Evolutionary conservation across 2,888 invertebrate genomes (phyloP).

Genomic region (Sicus ferrugineus): DNA sequence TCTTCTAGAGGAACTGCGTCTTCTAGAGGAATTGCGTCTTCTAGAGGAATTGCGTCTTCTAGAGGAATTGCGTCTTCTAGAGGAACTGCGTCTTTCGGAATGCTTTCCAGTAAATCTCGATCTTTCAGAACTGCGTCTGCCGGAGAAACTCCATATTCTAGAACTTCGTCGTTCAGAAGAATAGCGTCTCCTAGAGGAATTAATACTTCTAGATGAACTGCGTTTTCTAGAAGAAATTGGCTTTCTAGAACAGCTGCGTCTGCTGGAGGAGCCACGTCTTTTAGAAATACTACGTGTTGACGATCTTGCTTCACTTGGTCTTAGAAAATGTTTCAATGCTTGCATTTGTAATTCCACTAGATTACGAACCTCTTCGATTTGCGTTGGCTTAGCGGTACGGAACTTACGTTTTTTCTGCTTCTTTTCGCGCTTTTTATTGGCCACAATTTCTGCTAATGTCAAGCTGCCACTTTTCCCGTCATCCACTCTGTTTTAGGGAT

Average conservation of each 20-base stretch:
- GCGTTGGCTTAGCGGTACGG: conserved; percentile 57
- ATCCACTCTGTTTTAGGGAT: conserved; percentile 9
- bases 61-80: neutral
- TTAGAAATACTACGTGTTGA: neutral
- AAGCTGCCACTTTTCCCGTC: conserved; percentile 40
- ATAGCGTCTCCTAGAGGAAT: too few species aligned
- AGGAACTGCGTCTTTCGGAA: neutral
- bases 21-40: neutral
- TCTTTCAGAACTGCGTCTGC: neutral
- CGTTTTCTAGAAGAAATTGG: neutral
- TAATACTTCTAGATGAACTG: conserved; percentile 6
- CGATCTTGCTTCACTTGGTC: conserved; percentile 23
- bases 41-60: neutral
- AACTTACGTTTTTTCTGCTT: conserved; percentile 53
- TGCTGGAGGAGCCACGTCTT: neutral
- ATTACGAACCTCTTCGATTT: conserved; percentile 57
- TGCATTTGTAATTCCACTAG: conserved; percentile 61
- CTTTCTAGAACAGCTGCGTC: neutral
- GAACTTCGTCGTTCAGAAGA: too few species aligned
- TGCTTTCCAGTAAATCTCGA: neutral
- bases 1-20: neutral
- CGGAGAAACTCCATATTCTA: neutral
- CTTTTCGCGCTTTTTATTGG: conserved; percentile 51
- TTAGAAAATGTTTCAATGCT: conserved; percentile 51
- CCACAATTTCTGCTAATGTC: conserved; percentile 57